phyloP scores from a whole-genome alignment of 2,113 vertebrate genomes.

The Actenoides lindsayi region DNA sequence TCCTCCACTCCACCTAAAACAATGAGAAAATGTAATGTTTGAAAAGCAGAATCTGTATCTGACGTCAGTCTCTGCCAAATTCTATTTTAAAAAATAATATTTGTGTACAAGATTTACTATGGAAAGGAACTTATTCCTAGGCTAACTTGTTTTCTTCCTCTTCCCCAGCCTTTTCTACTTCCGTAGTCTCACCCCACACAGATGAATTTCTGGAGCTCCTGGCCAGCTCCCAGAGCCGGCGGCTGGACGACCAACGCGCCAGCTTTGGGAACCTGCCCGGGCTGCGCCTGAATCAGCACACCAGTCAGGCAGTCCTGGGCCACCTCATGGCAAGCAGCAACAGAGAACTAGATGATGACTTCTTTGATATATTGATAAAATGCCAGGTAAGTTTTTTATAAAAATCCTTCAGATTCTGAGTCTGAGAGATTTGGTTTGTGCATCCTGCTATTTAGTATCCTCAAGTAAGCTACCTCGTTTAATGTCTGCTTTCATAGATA shows the following conservation, averaged over 20 bases:
- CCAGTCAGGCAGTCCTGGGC: conserved; percentile 76
- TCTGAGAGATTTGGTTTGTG: not conserved
- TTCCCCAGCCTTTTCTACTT: conserved; percentile 78
- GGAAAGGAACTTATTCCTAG: not conserved
- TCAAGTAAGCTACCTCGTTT: not conserved
- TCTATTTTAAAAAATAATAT: not conserved
- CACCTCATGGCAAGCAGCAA: conserved; percentile 81
- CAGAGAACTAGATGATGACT: conserved; percentile 88
- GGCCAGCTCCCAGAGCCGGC: conserved; percentile 87
- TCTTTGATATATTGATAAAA: conserved; percentile 93
- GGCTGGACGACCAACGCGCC: conserved; percentile 86
- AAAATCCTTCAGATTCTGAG: not conserved
- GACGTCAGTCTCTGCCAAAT: not conserved
- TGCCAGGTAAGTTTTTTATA: conserved; percentile 82
- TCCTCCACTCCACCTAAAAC: conserved; percentile 75
- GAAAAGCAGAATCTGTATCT: not conserved
- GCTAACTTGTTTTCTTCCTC: not conserved
- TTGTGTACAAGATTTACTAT: fast-evolving
- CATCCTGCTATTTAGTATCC: not conserved
- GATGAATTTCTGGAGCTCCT: conserved; percentile 91
- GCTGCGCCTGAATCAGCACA: conserved; percentile 79
- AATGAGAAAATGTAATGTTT: conserved; percentile 83
- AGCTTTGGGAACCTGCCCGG: conserved; percentile 83
- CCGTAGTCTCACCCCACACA: conserved; percentile 77
- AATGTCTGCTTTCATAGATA: not conserved